Conservation (phyloP, 2,797 vertebrate species). For the Meriones psammophilus region DNA sequence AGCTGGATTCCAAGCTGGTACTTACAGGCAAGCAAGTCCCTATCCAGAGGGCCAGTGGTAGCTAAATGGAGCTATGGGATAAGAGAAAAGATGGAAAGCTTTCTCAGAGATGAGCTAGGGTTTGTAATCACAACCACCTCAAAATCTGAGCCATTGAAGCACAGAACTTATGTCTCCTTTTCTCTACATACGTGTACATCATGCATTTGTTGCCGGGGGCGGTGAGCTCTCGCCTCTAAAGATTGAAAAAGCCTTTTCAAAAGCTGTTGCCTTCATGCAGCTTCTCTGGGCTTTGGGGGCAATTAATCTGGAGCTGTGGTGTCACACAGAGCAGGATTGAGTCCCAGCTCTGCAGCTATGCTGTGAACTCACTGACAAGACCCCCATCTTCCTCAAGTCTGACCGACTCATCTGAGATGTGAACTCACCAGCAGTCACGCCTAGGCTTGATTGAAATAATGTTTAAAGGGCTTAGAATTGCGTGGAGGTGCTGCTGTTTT, state of each 20-base stretch:
- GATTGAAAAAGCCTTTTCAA: background rate
- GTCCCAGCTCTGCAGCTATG: background rate
- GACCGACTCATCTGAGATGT: background rate
- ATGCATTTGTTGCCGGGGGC: too few species aligned
- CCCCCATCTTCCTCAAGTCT: background rate
- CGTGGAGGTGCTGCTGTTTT: background rate
- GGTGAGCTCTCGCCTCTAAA: too few species aligned
- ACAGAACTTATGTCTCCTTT: background rate
- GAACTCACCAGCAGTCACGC: background rate
- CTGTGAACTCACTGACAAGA: background rate
- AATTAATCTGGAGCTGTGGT: background rate
- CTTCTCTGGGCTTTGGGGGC: background rate
- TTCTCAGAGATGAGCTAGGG: background rate
- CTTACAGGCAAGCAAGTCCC: background rate
- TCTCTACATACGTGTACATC: rapidly evolving
- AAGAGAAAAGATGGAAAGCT: background rate
- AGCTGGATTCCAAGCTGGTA: background rate
- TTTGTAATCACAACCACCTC: background rate
- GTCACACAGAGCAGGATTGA: background rate
- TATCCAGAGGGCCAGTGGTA: rapidly evolving
- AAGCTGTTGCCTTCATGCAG: background rate
- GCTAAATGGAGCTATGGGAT: rapidly evolving
- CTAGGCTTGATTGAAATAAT: background rate
- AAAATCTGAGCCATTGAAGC: conserved; percentile 15
- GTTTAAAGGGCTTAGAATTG: background rate